A percentile compares a stretch with the other conserved stretches of the same genome.
Evolutionary conservation across 1,140 invertebrate species (phyloP).

Genomic region (Drosophila arizonae): DNA sequence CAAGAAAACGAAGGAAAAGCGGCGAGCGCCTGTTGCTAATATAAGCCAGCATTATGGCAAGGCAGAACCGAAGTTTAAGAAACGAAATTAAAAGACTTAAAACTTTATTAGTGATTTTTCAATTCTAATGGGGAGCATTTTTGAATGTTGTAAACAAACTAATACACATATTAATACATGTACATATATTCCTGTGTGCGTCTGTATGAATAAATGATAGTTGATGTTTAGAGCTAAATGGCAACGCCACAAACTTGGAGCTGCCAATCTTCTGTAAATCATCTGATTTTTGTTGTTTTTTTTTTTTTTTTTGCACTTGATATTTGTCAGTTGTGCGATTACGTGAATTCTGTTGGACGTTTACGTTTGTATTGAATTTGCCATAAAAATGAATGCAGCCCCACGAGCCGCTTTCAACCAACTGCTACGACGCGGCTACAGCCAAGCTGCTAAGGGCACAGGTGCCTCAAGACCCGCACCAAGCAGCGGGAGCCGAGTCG

Average conservation of each 20-base stretch:
- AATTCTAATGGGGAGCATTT: neutral
- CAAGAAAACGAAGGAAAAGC: slow-evolving; percentile 78
- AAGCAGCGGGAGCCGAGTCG: slow-evolving; percentile 27
- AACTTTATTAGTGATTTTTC: slow-evolving; percentile 11
- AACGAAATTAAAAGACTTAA: slow-evolving; percentile 57
- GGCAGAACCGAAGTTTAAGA: slow-evolving; percentile 71
- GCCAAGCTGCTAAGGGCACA: slow-evolving; percentile 57
- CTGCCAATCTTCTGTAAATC: slow-evolving; percentile 35
- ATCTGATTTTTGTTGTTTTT: slow-evolving; percentile 38
- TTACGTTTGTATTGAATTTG: slow-evolving; percentile 47
- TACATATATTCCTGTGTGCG: neutral
- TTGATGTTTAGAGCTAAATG: slow-evolving; percentile 9
- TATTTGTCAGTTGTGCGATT: slow-evolving; percentile 57
- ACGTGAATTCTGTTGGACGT: slow-evolving; percentile 61
- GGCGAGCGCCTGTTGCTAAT: slow-evolving; percentile 67
- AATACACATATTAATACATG: neutral
- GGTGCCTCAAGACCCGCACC: slow-evolving; percentile 21
- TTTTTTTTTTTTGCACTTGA: slow-evolving; percentile 41
- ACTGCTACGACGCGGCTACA: slow-evolving; percentile 60
- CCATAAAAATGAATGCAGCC: slow-evolving; percentile 54
- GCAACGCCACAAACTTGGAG: slow-evolving; percentile 8
- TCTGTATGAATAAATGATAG: neutral
- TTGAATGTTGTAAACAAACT: slow-evolving; percentile 25
- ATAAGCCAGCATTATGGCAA: slow-evolving; percentile 79
- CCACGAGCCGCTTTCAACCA: slow-evolving; percentile 28